These are phyloP conservation scores for Sericinus montela DNA, from an alignment of 2,888 invertebrate genomes.

Conservation along the genomic window DNA sequence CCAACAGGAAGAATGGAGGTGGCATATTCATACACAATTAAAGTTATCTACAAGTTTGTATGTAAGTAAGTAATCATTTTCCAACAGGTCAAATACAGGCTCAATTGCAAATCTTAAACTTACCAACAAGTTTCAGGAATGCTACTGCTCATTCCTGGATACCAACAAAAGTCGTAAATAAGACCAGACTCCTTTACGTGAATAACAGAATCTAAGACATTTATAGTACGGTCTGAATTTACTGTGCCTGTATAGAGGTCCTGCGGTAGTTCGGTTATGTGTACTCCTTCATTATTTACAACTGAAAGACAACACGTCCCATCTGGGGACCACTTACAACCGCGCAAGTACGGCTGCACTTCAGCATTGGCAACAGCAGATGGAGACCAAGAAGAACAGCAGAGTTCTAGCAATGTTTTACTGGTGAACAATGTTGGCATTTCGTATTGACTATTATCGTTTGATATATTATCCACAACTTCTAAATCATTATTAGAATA, in stretches of 20 bases:
- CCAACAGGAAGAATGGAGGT: no score
- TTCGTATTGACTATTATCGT: slow-evolving; percentile 24
- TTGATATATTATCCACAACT: slow-evolving; percentile 21
- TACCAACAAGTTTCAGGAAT: slow-evolving; percentile 91
- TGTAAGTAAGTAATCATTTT: no score
- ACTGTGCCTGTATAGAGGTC: slow-evolving; percentile 83
- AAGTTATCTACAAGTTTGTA: no score
- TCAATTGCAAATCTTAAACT: no score
- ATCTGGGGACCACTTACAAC: slow-evolving; percentile 94
- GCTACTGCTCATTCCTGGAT: slow-evolving; percentile 91
- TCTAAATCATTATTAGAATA: slow-evolving; percentile 15
- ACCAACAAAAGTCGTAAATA: slow-evolving; percentile 96
- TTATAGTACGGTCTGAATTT: slow-evolving; percentile 57
- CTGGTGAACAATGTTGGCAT: slow-evolving; percentile 55
- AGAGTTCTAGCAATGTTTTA: slow-evolving; percentile 71
- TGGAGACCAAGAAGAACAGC: slow-evolving; percentile 77
- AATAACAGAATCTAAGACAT: slow-evolving; percentile 69
- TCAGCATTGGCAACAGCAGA: slow-evolving; percentile 43
- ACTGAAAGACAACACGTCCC: slow-evolving; percentile 93
- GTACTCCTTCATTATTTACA: slow-evolving; percentile 89
- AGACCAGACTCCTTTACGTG: slow-evolving; percentile 88
- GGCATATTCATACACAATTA: no score
- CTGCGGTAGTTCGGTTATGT: slow-evolving; percentile 88
- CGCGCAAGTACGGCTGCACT: slow-evolving; percentile 85
- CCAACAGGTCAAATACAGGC: no score